Percentiles rank a stretch among this genome's conserved stretches.
Evolutionary conservation across 2,888 invertebrate species (phyloP).

Genomic region (Cataglyphis altisquamis): DNA sequence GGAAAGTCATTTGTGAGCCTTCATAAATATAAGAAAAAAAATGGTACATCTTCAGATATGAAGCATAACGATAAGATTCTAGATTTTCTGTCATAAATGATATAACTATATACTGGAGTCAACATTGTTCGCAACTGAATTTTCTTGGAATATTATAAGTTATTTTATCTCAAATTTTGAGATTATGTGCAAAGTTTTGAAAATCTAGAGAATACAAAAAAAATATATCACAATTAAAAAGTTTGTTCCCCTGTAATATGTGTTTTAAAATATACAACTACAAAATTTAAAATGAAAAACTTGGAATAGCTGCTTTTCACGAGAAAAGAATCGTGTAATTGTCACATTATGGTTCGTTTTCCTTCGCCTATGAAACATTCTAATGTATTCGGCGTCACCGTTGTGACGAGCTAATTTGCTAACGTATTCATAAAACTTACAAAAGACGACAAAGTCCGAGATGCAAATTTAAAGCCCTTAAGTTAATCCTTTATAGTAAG

Average conservation of each 20-base stretch:
- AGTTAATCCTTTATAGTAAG: constrained; percentile 5
- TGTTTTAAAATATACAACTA: background rate
- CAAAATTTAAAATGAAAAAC: background rate
- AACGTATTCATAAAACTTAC: constrained; percentile 5
- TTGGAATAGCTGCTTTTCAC: background rate
- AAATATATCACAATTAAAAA: background rate
- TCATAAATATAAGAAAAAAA: constrained; percentile 37
- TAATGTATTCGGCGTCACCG: background rate
- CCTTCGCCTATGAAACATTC: background rate
- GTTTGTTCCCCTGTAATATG: background rate
- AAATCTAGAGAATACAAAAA: background rate
- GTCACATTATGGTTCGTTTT: background rate
- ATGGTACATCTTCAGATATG: constrained; percentile 7
- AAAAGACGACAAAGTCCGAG: background rate
- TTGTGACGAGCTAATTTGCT: constrained; percentile 10
- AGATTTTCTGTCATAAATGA: constrained; percentile 30
- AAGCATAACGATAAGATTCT: constrained; percentile 33
- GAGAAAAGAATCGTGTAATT: constrained; percentile 14
- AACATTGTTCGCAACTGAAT: constrained; percentile 5
- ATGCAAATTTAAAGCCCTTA: constrained; percentile 3
- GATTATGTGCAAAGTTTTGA: constrained; percentile 25
- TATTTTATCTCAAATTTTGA: constrained; percentile 25
- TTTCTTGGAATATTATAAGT: background rate
- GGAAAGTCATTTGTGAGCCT: background rate
- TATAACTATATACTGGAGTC: constrained; percentile 4